Conservation (phyloP, 2,888 invertebrate genomes). For the Caenorhabditis becei region DNA sequence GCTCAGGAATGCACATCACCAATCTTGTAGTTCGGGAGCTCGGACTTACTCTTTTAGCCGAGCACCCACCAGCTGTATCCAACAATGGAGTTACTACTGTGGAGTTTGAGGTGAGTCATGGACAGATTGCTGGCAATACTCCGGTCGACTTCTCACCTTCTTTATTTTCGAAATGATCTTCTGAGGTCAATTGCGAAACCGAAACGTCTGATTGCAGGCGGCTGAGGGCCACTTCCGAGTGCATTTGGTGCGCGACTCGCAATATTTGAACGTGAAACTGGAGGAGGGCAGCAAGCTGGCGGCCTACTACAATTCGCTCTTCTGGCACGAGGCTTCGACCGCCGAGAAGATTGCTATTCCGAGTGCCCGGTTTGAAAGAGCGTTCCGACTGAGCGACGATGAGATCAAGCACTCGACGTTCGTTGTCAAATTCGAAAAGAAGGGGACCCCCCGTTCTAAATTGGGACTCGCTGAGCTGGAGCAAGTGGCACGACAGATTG, state of each 20-base stretch:
- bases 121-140: too few species aligned
- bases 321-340: conserved; percentile 63
- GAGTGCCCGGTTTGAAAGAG: conserved; percentile 35
- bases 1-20: conserved; percentile 38
- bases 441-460: background rate
- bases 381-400: conserved; percentile 46
- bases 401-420: conserved; percentile 57
- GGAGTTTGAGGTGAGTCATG: conserved; percentile 53
- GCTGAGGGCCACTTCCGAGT: conserved; percentile 57
- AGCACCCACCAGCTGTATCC: conserved; percentile 43
- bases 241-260: conserved; percentile 63
- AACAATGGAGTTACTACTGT: conserved; percentile 63
- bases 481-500: conserved; percentile 59
- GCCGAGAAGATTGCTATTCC: conserved; percentile 56
- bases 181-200: conserved; percentile 5
- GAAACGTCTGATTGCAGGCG: conserved; percentile 33
- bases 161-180: background rate
- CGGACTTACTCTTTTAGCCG: conserved; percentile 37
- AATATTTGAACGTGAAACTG: conserved; percentile 55
- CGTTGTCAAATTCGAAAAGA: conserved; percentile 24
- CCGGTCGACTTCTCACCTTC: too few species aligned
- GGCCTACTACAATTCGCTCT: conserved; percentile 68
- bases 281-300: conserved; percentile 67
- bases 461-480: conserved; percentile 51
- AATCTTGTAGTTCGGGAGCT: conserved; percentile 51